These are phyloP conservation scores for Paramacrobiotus metropolitanus DNA, from an alignment of 1,140 invertebrate species.

Conservation along the genomic window DNA sequence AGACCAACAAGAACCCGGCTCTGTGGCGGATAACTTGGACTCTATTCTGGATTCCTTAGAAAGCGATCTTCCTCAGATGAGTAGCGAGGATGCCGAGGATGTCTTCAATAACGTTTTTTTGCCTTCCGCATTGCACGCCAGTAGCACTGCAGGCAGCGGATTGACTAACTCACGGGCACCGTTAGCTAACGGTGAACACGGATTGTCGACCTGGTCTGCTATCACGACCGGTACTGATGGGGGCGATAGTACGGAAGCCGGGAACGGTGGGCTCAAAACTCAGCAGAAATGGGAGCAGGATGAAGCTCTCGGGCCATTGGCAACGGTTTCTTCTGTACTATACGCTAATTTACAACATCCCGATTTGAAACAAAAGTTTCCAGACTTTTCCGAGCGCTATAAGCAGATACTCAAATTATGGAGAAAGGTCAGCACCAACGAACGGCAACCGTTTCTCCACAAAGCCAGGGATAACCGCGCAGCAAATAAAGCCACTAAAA, in stretches of 20 bases:
- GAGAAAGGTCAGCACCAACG: conserved; percentile 60
- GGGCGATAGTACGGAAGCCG: conserved; percentile 11
- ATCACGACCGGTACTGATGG: too few relatives aligned
- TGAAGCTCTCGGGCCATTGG: conserved; percentile 61
- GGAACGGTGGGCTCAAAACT: conserved; percentile 15
- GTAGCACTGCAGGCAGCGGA: too few relatives aligned
- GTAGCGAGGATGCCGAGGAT: conserved; percentile 70
- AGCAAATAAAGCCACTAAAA: not conserved
- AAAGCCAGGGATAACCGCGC: conserved; percentile 61
- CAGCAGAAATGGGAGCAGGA: conserved; percentile 40
- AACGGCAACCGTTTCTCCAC: conserved; percentile 57
- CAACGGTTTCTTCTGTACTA: conserved; percentile 84
- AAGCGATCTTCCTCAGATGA: conserved; percentile 51
- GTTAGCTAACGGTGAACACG: too few relatives aligned
- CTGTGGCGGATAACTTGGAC: not conserved
- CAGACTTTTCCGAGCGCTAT: conserved; percentile 44
- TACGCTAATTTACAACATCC: conserved; percentile 87
- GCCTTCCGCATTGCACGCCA: too few relatives aligned
- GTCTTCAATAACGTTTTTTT: conserved; percentile 48
- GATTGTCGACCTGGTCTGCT: too few relatives aligned
- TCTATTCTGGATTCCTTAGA: not conserved
- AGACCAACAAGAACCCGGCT: not conserved
- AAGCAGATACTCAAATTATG: conserved; percentile 91
- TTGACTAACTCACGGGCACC: too few relatives aligned
- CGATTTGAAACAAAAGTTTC: conserved; percentile 71